phyloP scores from a whole-genome alignment of 2,113 vertebrate species.

The Sterrhoptilus dennistouni region DNA sequence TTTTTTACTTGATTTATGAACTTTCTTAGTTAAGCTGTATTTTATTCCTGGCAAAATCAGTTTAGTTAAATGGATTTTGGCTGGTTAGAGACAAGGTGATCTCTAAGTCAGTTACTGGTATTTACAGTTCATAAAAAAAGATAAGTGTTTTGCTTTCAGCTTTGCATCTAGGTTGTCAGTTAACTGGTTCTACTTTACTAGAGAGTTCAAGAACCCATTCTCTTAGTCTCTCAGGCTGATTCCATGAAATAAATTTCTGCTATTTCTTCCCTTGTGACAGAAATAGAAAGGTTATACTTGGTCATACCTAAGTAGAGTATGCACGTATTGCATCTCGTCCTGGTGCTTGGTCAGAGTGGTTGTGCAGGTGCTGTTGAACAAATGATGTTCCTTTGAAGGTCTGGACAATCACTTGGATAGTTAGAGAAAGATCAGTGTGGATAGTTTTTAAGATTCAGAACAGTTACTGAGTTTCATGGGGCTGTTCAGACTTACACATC shows the following conservation, averaged over 20 bases:
- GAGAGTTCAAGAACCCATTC: neutral
- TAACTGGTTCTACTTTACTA: neutral
- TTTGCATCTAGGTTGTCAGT: neutral
- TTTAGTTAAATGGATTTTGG: neutral
- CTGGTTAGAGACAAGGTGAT: neutral
- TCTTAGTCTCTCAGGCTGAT: neutral
- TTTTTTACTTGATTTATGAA: neutral
- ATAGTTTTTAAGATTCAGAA: neutral
- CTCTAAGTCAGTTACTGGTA: neutral
- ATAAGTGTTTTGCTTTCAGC: neutral
- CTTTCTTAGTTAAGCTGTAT: neutral
- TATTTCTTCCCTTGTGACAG: neutral
- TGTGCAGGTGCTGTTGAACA: neutral
- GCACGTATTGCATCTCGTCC: accelerated
- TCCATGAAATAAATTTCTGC: neutral
- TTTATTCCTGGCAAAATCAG: neutral
- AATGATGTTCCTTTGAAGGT: neutral
- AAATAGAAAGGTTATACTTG: neutral
- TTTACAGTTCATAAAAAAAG: neutral
- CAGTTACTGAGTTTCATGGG: neutral
- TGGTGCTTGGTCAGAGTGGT: neutral
- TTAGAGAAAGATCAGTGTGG: neutral
- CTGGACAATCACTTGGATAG: neutral
- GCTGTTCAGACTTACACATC: neutral
- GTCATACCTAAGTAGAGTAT: neutral